These are phyloP conservation scores for Sminthurinus aureus DNA, from an alignment of 2,888 invertebrate genomes.

Conservation along the genomic window DNA sequence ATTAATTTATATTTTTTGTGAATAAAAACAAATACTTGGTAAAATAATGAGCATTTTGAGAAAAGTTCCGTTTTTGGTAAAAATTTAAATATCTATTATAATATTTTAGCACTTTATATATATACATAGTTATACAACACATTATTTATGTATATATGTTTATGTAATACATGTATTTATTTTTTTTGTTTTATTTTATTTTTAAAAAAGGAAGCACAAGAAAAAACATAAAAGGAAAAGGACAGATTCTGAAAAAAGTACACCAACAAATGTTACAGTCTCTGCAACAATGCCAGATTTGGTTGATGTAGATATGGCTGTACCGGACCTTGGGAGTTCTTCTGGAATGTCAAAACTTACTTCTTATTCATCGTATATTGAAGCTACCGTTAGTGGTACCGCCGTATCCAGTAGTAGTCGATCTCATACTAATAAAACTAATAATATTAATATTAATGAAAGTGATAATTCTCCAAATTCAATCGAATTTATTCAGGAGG, in stretches of 20 bases:
- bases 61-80: not conserved
- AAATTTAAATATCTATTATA: not conserved
- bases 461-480: constrained; percentile 66
- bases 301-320: constrained; percentile 67
- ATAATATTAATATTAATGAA: not conserved
- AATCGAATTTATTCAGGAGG: constrained; percentile 66
- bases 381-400: not conserved
- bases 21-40: not conserved
- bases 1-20: too few relatives aligned
- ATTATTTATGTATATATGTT: not conserved
- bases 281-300: constrained; percentile 72
- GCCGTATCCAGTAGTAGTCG: not conserved
- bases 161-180: too few relatives aligned
- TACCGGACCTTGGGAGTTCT: not conserved
- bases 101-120: not conserved
- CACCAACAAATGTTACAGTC: not conserved
- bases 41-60: not conserved
- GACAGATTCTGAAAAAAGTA: constrained; percentile 30
- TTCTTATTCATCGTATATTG: not conserved
- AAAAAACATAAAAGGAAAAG: constrained; percentile 66
- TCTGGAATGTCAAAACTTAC: not conserved
- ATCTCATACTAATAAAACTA: not conserved
- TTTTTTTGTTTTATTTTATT: constrained; percentile 11
- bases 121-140: not conserved
- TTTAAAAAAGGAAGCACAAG: constrained; percentile 62